Evolutionary conservation across 2,797 vertebrate species (phyloP).

Genomic region (Telmatherina bonti): DNA sequence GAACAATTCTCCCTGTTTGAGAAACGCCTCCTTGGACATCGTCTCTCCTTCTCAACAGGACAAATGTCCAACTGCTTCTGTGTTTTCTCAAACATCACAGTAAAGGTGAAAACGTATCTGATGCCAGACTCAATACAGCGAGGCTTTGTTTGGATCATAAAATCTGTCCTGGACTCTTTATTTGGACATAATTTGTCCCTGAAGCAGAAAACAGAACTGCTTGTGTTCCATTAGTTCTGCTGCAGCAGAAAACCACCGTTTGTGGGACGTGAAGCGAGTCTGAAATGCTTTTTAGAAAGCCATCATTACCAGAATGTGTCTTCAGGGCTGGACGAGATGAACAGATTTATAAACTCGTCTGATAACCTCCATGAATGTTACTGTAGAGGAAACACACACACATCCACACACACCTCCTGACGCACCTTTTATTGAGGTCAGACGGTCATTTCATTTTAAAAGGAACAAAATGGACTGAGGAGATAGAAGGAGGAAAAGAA

Average conservation of each 20-base stretch:
- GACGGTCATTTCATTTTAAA: constrained; percentile 49
- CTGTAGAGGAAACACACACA: constrained; percentile 1
- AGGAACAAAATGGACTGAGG: constrained; percentile 22
- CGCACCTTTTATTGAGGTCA: constrained; percentile 50
- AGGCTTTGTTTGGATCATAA: background rate
- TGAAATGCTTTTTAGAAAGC: constrained; percentile 2
- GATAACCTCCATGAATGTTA: constrained; percentile 8
- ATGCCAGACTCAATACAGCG: too few relatives aligned
- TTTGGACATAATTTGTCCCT: background rate
- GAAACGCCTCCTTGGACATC: too few relatives aligned
- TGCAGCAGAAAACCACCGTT: background rate
- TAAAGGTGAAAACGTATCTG: too few relatives aligned
- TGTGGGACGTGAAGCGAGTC: background rate
- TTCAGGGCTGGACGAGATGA: constrained; percentile 4
- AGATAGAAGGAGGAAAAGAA: constrained; percentile 2
- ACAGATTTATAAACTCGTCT: constrained; percentile 2
- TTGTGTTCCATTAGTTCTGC: background rate
- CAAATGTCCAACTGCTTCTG: too few relatives aligned
- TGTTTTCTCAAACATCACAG: too few relatives aligned
- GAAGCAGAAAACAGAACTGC: background rate
- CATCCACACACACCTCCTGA: constrained; percentile 15
- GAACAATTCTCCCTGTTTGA: too few relatives aligned
- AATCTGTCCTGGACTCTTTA: background rate
- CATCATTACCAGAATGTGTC: background rate
- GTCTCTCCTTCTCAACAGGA: too few relatives aligned